A percentile compares a stretch with the other conserved stretches of the same genome.
These are phyloP conservation scores for Dryobotodes eremita DNA, from an alignment of 2,888 invertebrate genomes.

Conservation along the genomic window DNA sequence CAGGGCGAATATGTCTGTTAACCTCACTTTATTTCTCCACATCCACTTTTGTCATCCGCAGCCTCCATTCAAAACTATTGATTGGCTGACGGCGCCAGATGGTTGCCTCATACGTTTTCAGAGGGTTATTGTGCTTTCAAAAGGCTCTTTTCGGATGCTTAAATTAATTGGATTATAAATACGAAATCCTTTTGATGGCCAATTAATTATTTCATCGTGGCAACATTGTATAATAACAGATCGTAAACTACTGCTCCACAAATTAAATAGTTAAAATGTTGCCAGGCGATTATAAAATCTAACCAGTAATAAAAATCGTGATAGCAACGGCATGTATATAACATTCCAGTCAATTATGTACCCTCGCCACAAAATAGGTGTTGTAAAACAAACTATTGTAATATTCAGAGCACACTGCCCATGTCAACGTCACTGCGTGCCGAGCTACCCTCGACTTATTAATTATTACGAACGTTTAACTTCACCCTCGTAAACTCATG, in stretches of 20 bases:
- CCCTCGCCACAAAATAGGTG: slow-evolving; percentile 66
- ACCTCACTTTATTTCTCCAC: slow-evolving; percentile 30
- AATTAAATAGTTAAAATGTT: slow-evolving; percentile 2
- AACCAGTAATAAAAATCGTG: slow-evolving; percentile 39
- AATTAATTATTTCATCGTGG: slow-evolving; percentile 20
- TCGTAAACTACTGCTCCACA: slow-evolving; percentile 2
- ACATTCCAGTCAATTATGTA: slow-evolving; percentile 72
- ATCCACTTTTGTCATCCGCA: slow-evolving; percentile 46
- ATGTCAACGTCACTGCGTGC: slow-evolving; percentile 60
- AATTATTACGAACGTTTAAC: slow-evolving; percentile 65
- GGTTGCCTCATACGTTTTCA: slow-evolving; percentile 26
- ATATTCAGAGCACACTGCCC: slow-evolving; percentile 69
- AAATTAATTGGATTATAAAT: slow-evolving; percentile 41
- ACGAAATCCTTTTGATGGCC: slow-evolving; percentile 12
- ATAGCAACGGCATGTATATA: slow-evolving; percentile 54
- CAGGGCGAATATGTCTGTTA: slow-evolving; percentile 28
- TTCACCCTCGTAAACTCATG: slow-evolving; percentile 53
- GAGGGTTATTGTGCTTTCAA: slow-evolving; percentile 25
- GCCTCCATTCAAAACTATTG: slow-evolving; percentile 48
- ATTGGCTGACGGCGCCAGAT: slow-evolving; percentile 50
- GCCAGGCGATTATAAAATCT: slow-evolving; percentile 1
- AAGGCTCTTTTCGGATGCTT: slow-evolving; percentile 18
- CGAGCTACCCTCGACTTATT: slow-evolving; percentile 54
- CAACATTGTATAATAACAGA: neutral
- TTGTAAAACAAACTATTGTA: slow-evolving; percentile 65